Evolutionary conservation across 2,888 invertebrate species (phyloP), one percentile per base, ranked within the genome.

Genomic region (Hybos culiciformis): DNA sequence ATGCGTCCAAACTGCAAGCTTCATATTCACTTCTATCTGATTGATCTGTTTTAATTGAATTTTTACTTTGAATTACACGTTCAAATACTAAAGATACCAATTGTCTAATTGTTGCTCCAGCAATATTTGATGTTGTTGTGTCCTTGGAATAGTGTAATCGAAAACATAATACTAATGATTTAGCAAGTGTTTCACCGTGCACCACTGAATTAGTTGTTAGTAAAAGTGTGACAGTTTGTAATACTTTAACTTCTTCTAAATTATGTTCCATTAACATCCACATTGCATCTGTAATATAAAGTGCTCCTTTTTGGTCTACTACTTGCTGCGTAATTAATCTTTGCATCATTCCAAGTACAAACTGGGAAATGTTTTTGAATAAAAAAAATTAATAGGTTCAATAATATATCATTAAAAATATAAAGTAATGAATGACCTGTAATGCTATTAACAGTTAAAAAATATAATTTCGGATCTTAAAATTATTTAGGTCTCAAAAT

Each of bases 41-140:
- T 7, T 37, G 3, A n/a, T 21, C 3, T 38, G 38, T 17, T 38
- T 15, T 1, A 9, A 9, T 3, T 24, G 17, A n/a, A 5, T 21
- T 36, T 19, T 21, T 36, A 20, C 21, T 21, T 37, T 61, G 49
- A 42, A 58, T 60, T 15, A 88, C 87, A 39, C 91, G 71, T 58
- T 92, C 92, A 67, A 91, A 91, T 4, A 91, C 88, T 43, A 92
- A 71, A 18, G 91, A 88, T 18, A 96, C 92, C 21, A 97, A 71
- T 61, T 98, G 97, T 18, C 97, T 72, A 20, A 98, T 92, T 2
- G 96, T 96, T 24, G 98, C 98, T 2, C 96, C 94, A 7, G 97
- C 97, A 11, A 97, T 94, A 64, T 96, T 97, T 39, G 88, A 86
- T 34, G 93, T 94, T 46, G 92, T 92, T 3, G 83, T 79, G 69